Conservation (phyloP, 2,888 invertebrate genomes). For the Brenthis hecate region DNA sequence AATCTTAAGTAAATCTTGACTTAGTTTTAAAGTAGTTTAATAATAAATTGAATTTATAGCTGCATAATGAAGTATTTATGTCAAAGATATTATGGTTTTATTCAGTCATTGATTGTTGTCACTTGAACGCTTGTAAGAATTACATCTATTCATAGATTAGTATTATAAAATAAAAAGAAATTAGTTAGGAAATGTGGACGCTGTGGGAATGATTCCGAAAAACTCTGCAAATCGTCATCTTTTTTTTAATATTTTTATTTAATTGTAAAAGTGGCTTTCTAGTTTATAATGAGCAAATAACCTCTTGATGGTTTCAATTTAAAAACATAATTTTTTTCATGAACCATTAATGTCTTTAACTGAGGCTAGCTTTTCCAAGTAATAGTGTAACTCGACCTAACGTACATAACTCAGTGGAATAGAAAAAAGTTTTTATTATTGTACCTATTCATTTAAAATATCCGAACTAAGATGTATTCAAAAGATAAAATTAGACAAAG, state of each 20-base stretch:
- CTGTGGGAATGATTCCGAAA: conserved; percentile 30
- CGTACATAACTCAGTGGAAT: no score
- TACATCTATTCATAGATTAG: conserved; percentile 3
- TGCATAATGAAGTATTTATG: not conserved
- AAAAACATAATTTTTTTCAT: not conserved
- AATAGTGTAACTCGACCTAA: no score
- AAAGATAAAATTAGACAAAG: no score
- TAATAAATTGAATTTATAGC: not conserved
- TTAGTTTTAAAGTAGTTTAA: no score
- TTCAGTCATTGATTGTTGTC: not conserved
- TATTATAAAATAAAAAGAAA: not conserved
- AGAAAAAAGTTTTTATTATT: no score
- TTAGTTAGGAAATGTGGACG: not conserved
- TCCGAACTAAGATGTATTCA: not conserved
- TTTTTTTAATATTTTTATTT: conserved; percentile 9
- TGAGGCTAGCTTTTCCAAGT: no score
- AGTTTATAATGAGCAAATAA: conserved; percentile 30
- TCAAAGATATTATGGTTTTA: not conserved
- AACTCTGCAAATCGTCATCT: conserved; percentile 17
- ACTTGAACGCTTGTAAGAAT: conserved; percentile 4
- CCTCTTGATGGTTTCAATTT: not conserved
- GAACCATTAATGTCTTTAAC: not conserved
- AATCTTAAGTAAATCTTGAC: no score
- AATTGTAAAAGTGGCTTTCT: conserved; percentile 28
- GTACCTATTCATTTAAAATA: not conserved